Evolutionary conservation across 2,113 vertebrate genomes (phyloP), one percentile per base, ranked within the genome.

Genomic region (Harpagus bidentatus): DNA sequence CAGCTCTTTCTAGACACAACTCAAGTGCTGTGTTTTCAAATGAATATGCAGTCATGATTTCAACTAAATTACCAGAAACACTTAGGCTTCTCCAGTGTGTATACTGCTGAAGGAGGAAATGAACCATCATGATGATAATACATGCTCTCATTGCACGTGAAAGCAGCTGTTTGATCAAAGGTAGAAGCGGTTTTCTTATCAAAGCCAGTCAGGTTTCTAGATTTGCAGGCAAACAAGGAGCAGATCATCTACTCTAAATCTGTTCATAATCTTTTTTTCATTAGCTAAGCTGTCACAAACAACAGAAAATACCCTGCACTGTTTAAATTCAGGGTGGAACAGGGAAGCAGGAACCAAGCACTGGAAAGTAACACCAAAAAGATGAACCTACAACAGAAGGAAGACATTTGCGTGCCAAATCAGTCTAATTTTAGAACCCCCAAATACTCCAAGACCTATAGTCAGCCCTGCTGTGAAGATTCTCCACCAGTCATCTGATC

Each of bases 61-160:
- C 97, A 94, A 40, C 91, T 87, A 25, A 88, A 83, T 98, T 94
- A 97, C 97, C 98, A 98, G 98, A 98, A 97, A 92, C 84, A 66
- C 96, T 78, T 43, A 7, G 38, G 91, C 65, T 92, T 81, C 95
- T 97, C 91, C 77, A 38, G 34, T 10, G 10, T 42, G 89, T 62
- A 74, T 90, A 71, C 86, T 67, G 91, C 93, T 20, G 52, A 25
- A 91, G 93, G 47, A 97, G 97, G 97, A 97, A 97, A 95, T 92
- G 95, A 97, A 65, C 90, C 91, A 21, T 52, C 36, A 5, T 22
- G 76, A 76, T 86, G 91, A 83, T 84, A 81, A 71, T 23, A 62
- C 10, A 22, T 0, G 1, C 71, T 62, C 59, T 0, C n/a, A 17
- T 2, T 17, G 77, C 95, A 90, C 72, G 40, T 86, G 55, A 50